These are phyloP conservation scores for Sycophaga agraensis DNA, from an alignment of 1,140 invertebrate genomes.

Conservation along the genomic window DNA sequence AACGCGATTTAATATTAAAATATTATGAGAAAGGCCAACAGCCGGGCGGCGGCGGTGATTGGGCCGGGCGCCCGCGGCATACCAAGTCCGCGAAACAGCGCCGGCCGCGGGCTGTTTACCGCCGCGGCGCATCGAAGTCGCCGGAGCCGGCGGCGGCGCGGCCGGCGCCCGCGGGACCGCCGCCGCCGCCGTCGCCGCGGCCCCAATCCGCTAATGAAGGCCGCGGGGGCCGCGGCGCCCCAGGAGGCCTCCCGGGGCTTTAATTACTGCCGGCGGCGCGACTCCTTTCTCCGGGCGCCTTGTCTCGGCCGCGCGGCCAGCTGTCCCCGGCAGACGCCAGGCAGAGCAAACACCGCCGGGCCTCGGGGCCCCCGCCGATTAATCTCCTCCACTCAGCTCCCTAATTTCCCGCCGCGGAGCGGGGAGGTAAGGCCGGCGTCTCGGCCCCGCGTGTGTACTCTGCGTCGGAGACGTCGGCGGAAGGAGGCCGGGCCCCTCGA, in stretches of 20 bases:
- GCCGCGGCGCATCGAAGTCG: conserved; percentile 17
- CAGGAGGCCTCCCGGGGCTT: not conserved
- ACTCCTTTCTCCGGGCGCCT: too few species aligned
- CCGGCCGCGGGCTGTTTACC: not conserved
- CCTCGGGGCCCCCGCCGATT: too few species aligned
- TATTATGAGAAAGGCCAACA: conserved; percentile 61
- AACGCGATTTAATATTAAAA: conserved; percentile 61
- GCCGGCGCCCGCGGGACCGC: not conserved
- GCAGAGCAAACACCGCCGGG: too few species aligned
- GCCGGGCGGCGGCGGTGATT: conserved; percentile 49
- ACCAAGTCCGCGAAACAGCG: conserved; percentile 39
- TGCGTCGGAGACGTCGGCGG: not conserved
- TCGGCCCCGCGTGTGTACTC: too few species aligned
- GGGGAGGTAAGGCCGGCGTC: too few species aligned
- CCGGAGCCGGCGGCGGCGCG: not conserved
- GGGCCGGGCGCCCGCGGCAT: conserved; percentile 51
- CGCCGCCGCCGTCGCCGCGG: not conserved
- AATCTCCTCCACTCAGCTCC: too few species aligned
- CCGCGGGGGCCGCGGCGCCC: not conserved
- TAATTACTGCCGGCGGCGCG: conserved; percentile 9
- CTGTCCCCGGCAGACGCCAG: too few species aligned
- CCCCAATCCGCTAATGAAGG: conserved; percentile 27
- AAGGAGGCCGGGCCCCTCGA: not conserved
- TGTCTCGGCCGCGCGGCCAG: too few species aligned
- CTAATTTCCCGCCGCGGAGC: too few species aligned